Evolutionary conservation across 2,888 invertebrate genomes (phyloP).

Genomic region (Andrena trimmerana): DNA sequence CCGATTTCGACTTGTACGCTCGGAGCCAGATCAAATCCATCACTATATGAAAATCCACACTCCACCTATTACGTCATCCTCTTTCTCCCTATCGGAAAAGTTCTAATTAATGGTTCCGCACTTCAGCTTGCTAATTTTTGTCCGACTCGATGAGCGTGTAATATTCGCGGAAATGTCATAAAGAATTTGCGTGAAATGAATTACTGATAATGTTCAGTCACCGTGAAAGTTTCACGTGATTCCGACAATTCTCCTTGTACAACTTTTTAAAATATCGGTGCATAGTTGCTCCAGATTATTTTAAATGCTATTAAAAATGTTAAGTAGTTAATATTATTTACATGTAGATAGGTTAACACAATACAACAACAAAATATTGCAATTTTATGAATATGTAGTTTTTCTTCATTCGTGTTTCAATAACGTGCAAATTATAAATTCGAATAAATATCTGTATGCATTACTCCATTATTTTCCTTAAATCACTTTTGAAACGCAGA

Average conservation of each 20-base stretch:
- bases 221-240: not conserved
- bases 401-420: no score
- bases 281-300: not conserved
- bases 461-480: no score
- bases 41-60: slow-evolving; percentile 23
- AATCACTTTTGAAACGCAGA: no score
- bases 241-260: not conserved
- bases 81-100: slow-evolving; percentile 33
- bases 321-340: no score
- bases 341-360: no score
- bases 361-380: no score
- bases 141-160: slow-evolving; percentile 9
- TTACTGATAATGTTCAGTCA: not conserved
- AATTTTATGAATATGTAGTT: no score
- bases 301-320: not conserved
- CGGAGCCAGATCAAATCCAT: slow-evolving; percentile 4
- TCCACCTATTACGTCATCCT: slow-evolving; percentile 22
- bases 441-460: no score
- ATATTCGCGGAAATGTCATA: slow-evolving; percentile 9
- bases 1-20: not conserved
- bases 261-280: not conserved
- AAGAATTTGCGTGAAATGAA: slow-evolving; percentile 2
- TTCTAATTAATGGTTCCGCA: slow-evolving; percentile 52
- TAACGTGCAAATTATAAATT: no score
- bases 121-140: slow-evolving; percentile 24